Base-by-base conservation (phyloP, 2,888 invertebrate genomes). In the Dicyrtoma fusca region DNA sequence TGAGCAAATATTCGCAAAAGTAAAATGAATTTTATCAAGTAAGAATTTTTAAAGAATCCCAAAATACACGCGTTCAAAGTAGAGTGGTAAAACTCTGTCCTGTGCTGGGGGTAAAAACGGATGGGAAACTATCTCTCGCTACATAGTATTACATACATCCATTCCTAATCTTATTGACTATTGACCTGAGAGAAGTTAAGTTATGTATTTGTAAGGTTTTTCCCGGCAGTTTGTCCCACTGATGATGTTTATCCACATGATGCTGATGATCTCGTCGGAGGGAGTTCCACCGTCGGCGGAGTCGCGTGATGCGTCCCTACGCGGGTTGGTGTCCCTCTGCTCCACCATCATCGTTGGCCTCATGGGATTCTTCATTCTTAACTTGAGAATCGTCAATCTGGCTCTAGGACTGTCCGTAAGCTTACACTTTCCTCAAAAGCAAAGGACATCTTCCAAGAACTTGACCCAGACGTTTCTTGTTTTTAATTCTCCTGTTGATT, bases 321-420 rank as follows among this genome's bases (percentile, higher is more conserved):
- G 64, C 1, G 19, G 17, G 14, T 47, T 64, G n/a, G 8, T 25
- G 0, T 45, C 64, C 1, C 17, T 64, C 0, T 13, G 1, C 0
- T 4, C 19, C 11, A 49, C 45, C 4, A 23, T 64, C 1, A 23
- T 64, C 14, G 23, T 64, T n/a, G 17, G 21, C n/a, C 25, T 25
- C 1, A 11, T 45, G 47, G 64, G 49, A 1, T 64, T 64, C 25
- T 49, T 64, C 25, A 64, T 64, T 4, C 44, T 64, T 23, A 64
- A 64, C n/a, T 25, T 64, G 11, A 19, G 64, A 4, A 23, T 64
- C 25, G 19, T 49, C 11, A 64, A 23, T 25, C 47, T 64, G 8
- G 19, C 23, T 49, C 21, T 64, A 5, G 64, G 64, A 25, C 19
- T 64, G 1, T 23, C 21, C 3, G 64, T 49, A 64, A 47, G 51